Conservation (phyloP, 2,888 invertebrate species). For the Ptilodon capucinus region DNA sequence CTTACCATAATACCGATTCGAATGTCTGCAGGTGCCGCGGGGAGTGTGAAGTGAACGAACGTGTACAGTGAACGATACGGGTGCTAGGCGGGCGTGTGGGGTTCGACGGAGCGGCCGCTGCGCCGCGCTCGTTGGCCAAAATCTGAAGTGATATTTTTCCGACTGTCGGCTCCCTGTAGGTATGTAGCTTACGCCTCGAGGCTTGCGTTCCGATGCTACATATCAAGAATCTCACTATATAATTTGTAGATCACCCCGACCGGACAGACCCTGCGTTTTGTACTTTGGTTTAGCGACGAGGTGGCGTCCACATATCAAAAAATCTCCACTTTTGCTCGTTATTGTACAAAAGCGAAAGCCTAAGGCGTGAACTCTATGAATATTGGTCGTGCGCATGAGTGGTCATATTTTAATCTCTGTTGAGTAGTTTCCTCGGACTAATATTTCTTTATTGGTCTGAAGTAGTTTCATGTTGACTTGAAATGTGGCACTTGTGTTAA, state of each 20-base stretch:
- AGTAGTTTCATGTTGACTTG: constrained; percentile 41
- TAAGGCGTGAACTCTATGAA: constrained; percentile 46
- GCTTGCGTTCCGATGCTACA: constrained; percentile 66
- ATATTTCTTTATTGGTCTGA: too few relatives aligned
- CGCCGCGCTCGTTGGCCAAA: constrained; percentile 30
- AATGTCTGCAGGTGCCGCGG: constrained; percentile 7
- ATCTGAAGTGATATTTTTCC: constrained; percentile 27
- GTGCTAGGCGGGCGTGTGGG: constrained; percentile 64
- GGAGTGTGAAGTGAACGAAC: constrained; percentile 51
- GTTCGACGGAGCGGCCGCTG: constrained; percentile 35
- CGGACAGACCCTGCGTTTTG: not conserved
- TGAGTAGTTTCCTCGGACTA: too few relatives aligned
- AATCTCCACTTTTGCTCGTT: constrained; percentile 22
- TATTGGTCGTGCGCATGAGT: constrained; percentile 44
- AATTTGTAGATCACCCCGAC: constrained; percentile 34
- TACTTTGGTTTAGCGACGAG: constrained; percentile 11
- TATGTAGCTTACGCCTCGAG: constrained; percentile 59
- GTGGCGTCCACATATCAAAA: constrained; percentile 48
- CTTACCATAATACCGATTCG: not conserved
- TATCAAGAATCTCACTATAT: constrained; percentile 74
- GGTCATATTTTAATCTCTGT: constrained; percentile 52
- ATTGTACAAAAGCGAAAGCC: constrained; percentile 47
- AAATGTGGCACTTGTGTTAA: constrained; percentile 56
- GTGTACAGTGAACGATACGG: constrained; percentile 75
- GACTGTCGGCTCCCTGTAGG: constrained; percentile 36